A percentile compares a stretch with the other conserved stretches of the same genome.
These are phyloP conservation scores for Monarcha castaneiventris DNA, from an alignment of 2,113 vertebrate species.

Conservation along the genomic window DNA sequence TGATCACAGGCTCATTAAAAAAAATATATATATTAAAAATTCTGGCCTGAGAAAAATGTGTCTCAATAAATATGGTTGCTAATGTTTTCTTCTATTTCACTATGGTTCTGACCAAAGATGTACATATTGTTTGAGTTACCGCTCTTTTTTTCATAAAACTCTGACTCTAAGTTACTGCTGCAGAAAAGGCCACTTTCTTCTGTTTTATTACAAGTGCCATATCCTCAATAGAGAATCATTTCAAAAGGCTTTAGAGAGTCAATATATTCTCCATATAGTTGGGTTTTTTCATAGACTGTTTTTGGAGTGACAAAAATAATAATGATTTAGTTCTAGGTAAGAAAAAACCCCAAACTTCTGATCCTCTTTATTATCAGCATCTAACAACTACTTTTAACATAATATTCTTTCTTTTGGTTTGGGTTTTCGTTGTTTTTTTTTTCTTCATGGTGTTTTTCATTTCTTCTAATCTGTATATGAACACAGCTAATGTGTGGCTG, in stretches of 20 bases:
- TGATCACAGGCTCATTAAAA: neutral
- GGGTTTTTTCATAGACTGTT: neutral
- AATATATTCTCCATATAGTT: neutral
- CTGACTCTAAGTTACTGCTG: neutral
- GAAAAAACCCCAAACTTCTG: neutral
- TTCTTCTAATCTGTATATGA: neutral
- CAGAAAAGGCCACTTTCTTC: neutral
- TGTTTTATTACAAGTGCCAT: neutral
- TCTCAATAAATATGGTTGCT: neutral
- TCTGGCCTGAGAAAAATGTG: neutral
- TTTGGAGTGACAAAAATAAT: neutral
- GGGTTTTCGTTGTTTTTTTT: accelerated
- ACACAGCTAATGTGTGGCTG: neutral
- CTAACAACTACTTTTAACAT: neutral
- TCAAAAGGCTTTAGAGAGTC: neutral
- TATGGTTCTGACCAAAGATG: neutral
- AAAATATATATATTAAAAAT: neutral
- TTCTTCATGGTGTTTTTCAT: neutral
- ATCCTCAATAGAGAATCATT: neutral
- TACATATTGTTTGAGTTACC: neutral
- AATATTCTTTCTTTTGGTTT: neutral
- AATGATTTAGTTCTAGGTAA: neutral
- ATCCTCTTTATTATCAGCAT: neutral
- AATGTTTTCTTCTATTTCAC: neutral
- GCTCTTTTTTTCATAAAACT: neutral